Base-by-base conservation (phyloP, 1,140 invertebrate genomes). In the Hesperophylax magnus region DNA sequence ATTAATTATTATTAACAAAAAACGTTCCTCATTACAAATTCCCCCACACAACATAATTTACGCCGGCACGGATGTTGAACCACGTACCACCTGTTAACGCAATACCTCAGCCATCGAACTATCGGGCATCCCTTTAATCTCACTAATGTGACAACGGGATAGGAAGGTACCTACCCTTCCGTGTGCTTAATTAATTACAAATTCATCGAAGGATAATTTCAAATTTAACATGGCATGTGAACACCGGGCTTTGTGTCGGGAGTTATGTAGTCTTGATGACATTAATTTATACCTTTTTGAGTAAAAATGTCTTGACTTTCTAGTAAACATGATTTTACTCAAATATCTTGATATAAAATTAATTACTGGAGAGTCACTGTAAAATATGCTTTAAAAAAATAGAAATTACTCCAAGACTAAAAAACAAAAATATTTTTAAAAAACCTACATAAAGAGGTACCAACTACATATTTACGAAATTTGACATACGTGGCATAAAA, bases 101-200 rank as follows among this genome's bases (percentile, higher is more conserved):
- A 11, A 24, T 56, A 39, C 54, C 56, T 58, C 22, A 76, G 52
- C 74, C 54, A 74, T 34, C 11, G 52, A 53, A 53, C 63, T n/a
- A 67, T 67, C 20, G 79, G 61, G 24, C 72, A 27, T 56, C 58
- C 34, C 61, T 34, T 65, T 81, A 65, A 72, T 56, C 34, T 63
- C 72, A 52, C 61, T 77, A 74, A 63, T 78, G 76, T 53, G 71
- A 81, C 71, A 76, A 54, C 52, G 56, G 20, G 15, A 17, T 67
- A 31, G 22, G 60, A 47, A 47, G 39, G 11, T 60, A 24, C 47
- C 74, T 77, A 61, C 79, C 74, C 53, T 67, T 58, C 52, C 18
- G 75, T 34, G 74, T 78, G 18, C 34, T 72, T 81, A 81, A 81
- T 78, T 81, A 81, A 81, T 81, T 78, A 78, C 53, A 65, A 77